Base-by-base conservation (phyloP, 2,888 invertebrate genomes). In the Alentia gelatinosa region DNA sequence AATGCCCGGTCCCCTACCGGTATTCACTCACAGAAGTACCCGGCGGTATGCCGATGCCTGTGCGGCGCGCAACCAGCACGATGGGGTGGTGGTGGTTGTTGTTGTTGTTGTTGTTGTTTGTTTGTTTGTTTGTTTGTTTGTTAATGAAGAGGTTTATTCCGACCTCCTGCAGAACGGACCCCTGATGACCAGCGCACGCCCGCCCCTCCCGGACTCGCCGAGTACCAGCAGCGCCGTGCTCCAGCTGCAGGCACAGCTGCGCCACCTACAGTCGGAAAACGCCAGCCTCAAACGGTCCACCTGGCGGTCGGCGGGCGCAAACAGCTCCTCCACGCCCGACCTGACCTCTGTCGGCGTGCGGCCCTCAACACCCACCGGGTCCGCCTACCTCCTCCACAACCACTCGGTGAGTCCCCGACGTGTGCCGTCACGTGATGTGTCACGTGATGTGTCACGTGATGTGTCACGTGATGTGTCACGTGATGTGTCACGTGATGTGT, bases 201-300 rank as follows among this genome's bases (percentile, higher is more conserved):
- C 83, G 42, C 47, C 88, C 12, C 19, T 50, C 23, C n/a, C 35
- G 42, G 47, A 56, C 56, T 56, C 42, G 7, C 35, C 89, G 42
- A 47, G 19, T 7, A 86, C 91, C 93, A 88, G 91, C 93, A n/a
- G 91, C 93, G 35, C 92, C 30, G 83, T 63, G 7, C 75, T 83
- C 23, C 91, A 93, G 39, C 93, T 95, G 79, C 94, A 95, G 92
- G 91, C 91, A 39, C 94, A 94, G 91, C 94, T 95, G n/a, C 92
- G 93, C 84, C 94, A 94, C 79, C 93, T 95, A 5, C 94, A 94
- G 90, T 91, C 92, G 19, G 95, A 95, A 75, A 95, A 95, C 91
- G 93, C 91, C 30, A 91, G 91, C 7, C 93, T 95, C 39, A 90
- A 68, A 50, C 56, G 90, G 0, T 47, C 47, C 5, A 26, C 88